These are phyloP conservation scores for Drosophila jambulina DNA, from an alignment of 1,140 invertebrate species.

Conservation along the genomic window DNA sequence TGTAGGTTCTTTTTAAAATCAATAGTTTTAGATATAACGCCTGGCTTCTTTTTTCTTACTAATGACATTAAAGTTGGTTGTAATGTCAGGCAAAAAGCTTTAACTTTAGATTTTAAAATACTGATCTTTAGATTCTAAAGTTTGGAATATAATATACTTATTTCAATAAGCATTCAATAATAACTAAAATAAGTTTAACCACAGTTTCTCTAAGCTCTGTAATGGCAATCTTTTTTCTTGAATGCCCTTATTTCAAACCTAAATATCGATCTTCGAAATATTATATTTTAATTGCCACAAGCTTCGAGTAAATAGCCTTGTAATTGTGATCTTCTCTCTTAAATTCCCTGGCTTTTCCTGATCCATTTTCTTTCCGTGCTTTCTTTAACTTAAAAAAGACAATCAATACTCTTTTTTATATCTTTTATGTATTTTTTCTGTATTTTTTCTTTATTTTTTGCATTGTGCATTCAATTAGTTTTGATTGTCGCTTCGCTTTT, in stretches of 20 bases:
- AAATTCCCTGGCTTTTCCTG: too few species aligned
- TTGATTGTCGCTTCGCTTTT: constrained; percentile 77
- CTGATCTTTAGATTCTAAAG: too few species aligned
- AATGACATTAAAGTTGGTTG: neutral
- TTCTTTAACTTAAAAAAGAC: neutral
- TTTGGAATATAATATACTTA: too few species aligned
- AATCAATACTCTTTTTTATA: neutral
- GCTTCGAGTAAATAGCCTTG: neutral
- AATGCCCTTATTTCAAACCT: too few species aligned
- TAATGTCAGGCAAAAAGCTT: too few species aligned
- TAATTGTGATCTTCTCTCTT: neutral
- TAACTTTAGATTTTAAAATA: too few species aligned
- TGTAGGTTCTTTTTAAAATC: neutral
- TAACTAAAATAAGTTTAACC: too few species aligned
- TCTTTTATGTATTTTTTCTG: too few species aligned
- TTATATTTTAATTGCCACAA: neutral
- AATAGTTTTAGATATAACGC: neutral
- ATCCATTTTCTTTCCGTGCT: neutral
- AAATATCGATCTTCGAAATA: neutral
- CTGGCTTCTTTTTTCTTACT: neutral
- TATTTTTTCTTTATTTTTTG: constrained; percentile 22
- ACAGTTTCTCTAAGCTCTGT: too few species aligned
- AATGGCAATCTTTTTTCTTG: too few species aligned
- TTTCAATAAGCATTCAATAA: too few species aligned
- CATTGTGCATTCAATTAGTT: constrained; percentile 72